Evolutionary conservation across 1,140 invertebrate genomes (phyloP).

Genomic region (Drosophila cardini): DNA sequence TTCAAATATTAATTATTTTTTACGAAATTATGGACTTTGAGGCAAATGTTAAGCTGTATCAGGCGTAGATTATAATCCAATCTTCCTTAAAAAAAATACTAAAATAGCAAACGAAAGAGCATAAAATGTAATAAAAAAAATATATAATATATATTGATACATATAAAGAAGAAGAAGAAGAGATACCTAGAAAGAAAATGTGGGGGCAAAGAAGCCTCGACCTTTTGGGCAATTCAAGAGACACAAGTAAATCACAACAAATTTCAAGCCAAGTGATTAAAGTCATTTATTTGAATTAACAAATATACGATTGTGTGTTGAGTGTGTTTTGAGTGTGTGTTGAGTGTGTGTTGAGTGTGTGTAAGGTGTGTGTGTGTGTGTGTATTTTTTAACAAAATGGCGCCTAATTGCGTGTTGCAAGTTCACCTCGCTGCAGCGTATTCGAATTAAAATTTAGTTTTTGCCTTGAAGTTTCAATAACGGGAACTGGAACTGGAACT

Average conservation of each 20-base stretch:
- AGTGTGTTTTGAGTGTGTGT: not conserved
- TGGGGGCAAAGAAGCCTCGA: not conserved
- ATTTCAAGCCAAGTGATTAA: conserved; percentile 1
- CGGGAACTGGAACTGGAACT: not conserved
- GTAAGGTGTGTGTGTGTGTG: too few relatives aligned
- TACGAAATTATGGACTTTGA: too few relatives aligned
- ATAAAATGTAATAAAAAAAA: not conserved
- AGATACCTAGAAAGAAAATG: not conserved
- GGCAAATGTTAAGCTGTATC: too few relatives aligned
- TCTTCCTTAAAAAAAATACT: too few relatives aligned
- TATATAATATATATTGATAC: too few relatives aligned
- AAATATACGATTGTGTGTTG: not conserved
- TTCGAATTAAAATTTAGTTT: not conserved
- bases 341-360: not conserved
- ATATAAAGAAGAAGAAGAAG: not conserved
- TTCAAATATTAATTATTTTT: too few relatives aligned
- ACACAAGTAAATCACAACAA: not conserved
- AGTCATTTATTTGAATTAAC: conserved; percentile 4
- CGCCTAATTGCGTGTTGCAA: conserved; percentile 7
- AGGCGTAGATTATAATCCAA: too few relatives aligned
- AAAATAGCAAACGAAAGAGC: not conserved
- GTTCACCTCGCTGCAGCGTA: conserved; percentile 2
- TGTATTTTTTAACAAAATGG: not conserved
- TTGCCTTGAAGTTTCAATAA: not conserved
- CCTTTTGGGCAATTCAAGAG: not conserved